Base-by-base conservation (phyloP, 35 echinoderm and acorn worm species). In the Heliocidaris tuberculata region DNA sequence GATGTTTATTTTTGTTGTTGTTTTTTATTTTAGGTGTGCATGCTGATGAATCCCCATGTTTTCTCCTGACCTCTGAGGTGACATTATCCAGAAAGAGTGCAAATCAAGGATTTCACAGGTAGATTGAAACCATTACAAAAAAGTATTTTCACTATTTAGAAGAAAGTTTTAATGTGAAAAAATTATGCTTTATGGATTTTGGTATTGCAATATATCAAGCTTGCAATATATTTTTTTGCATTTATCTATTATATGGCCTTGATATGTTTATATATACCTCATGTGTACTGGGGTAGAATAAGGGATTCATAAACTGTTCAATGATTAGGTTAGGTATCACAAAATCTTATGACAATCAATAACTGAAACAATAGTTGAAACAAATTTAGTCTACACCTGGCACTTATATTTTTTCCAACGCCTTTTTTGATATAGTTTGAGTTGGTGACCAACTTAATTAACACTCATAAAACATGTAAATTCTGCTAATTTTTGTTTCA, bases 81-180 rank as follows among this genome's bases (percentile, higher is more conserved):
- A 35, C 2, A 32, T 15, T 89, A 48, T 89, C 47, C 31, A 32
- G 87, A 30, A 48, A 47, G 32, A 89, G 31, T 89, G 31, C 31
- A 35, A 89, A 89, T 89, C 31, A 48, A 47, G 87, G 87, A 89
- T 89, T 89, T 48, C 87, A 89, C 87, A 89, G 87, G 87, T 89
- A 89, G 12, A 48, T 19, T 47, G 31, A 15, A 13, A 19, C n/a
- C 2, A 16, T 85, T 15, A 19, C 70, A 1, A 19, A 16, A 19
- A 29, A 85, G 70, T 85, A 16, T 19, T 85, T 19, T 29, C 1
- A 29, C n/a, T 2, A 16, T 19, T 85, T 85, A 85, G 4, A 85
- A 19, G 70, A 19, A 85, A 2, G 70, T 42, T 42, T 42, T 42
- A 85, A 4, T 15, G n/a, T 29, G 15, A 85, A 16, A 16, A 85